Evolutionary conservation across 2,113 vertebrate genomes (phyloP).

Genomic region (Labeo catla): DNA sequence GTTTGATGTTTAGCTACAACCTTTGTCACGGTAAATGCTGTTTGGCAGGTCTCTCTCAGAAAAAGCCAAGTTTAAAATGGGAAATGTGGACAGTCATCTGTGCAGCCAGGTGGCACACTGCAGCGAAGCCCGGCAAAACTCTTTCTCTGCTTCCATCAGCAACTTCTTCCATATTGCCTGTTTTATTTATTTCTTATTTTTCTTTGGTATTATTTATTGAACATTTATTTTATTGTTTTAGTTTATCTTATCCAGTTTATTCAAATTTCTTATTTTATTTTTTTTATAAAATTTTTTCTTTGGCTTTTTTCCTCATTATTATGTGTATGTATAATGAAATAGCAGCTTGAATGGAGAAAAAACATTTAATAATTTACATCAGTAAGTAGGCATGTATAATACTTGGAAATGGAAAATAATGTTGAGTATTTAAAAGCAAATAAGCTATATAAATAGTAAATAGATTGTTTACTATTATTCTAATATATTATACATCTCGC

Average conservation of each 20-base stretch:
- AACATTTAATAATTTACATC: neutral
- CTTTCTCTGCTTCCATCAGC: slow-evolving; percentile 2
- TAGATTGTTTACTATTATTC: neutral
- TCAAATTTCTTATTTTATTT: neutral
- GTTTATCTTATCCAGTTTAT: no score
- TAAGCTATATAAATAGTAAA: neutral
- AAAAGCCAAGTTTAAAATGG: neutral
- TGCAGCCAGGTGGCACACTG: slow-evolving; percentile 30
- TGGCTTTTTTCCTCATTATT: neutral
- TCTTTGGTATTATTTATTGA: neutral
- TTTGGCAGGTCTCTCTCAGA: slow-evolving; percentile 40
- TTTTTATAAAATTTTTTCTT: neutral
- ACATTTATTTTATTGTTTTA: neutral
- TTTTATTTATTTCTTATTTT: neutral
- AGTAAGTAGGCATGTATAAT: neutral
- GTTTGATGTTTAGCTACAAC: slow-evolving; percentile 34
- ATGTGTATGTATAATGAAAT: neutral
- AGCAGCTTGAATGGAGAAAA: neutral
- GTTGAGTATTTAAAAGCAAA: neutral
- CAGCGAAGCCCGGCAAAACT: neutral
- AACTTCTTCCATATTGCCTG: neutral
- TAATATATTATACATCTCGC: no score
- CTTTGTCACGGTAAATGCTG: slow-evolving; percentile 37
- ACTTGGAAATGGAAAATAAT: neutral
- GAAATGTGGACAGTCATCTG: slow-evolving; percentile 37